Evolutionary conservation across 2,113 vertebrate species (phyloP), one percentile per base, ranked within the genome.

Genomic region (Silurus meridionalis): DNA sequence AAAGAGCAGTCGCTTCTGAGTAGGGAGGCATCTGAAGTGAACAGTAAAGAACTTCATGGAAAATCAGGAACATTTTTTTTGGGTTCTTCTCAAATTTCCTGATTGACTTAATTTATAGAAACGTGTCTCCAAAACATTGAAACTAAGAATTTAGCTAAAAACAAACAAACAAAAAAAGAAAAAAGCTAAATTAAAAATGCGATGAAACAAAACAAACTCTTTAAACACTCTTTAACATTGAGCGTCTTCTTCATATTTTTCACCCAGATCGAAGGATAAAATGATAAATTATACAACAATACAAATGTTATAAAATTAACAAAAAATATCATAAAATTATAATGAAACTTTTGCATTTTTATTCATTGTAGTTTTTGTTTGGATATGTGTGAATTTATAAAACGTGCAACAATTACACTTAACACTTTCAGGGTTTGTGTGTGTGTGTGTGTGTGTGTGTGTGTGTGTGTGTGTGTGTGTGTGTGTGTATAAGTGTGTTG

Each of bases 1-100:
- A 90, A 83, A 86, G 88, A 83, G 86, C 83, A 63, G 61, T 84
- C 88, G 86, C 88, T 89, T 86, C 85, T 46, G 50, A 66, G 57
- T 88, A 87, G 72, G 74, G 1, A 17, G 89, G 85, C 90, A 91
- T 91, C 86, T 86, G 61, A 60, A 63, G 80, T 55, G 25, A 85
- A 78, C 86, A 84, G 64, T 50, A 83, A 72, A 67, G 64, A 78
- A 77, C 88, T 90, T 74, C 75, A 58, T 69, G 78, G 82, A 88
- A 90, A 64, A 48, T 7, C 23, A 64, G 57, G 9, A 4, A 53
- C 17, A 21, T 77, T 37, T 53, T 52, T 9, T 60, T 11, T 15
- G n/a, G 21, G 57, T 84, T 48, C 4, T 57, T 58, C 58, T 75
- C 28, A 74, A 48, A 28, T 23, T 83, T n/a, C 25, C n/a, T 37